Evolutionary conservation across 2,888 invertebrate species (phyloP).

Genomic region (Morinoia aosen): DNA sequence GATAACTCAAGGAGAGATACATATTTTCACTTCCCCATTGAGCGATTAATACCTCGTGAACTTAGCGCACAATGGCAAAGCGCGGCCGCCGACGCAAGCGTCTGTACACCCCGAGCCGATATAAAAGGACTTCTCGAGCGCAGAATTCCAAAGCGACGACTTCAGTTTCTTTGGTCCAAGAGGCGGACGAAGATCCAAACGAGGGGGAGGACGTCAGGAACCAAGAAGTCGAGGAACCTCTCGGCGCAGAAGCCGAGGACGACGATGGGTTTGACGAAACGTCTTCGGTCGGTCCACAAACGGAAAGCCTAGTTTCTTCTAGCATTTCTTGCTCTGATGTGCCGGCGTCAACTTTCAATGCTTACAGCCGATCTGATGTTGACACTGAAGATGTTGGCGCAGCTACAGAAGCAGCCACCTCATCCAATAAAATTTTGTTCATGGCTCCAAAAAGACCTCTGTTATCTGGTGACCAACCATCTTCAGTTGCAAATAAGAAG

Average conservation of each 20-base stretch:
- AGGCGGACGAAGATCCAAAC: not conserved
- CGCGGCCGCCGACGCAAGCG: slow-evolving; percentile 26
- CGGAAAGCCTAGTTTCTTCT: not conserved
- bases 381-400: not conserved
- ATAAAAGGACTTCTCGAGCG: not conserved
- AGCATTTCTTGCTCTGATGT: not conserved
- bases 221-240: not conserved
- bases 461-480: not conserved
- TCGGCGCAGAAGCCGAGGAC: not conserved
- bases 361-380: not conserved
- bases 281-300: not conserved
- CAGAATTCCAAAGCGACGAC: not conserved
- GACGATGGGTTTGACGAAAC: not conserved
- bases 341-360: not conserved
- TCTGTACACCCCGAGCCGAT: slow-evolving; percentile 9
- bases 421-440: not conserved
- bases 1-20: not conserved
- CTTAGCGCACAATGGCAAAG: not conserved
- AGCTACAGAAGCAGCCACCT: not conserved
- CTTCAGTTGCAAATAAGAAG: slow-evolving; percentile 6
- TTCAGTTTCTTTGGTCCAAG: not conserved
- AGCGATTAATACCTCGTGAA: not conserved
- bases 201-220: slow-evolving; percentile 5
- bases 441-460: slow-evolving; percentile 19
- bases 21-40: not conserved